Conservation (phyloP, 2,113 vertebrate species). For the Heterotis niloticus region DNA sequence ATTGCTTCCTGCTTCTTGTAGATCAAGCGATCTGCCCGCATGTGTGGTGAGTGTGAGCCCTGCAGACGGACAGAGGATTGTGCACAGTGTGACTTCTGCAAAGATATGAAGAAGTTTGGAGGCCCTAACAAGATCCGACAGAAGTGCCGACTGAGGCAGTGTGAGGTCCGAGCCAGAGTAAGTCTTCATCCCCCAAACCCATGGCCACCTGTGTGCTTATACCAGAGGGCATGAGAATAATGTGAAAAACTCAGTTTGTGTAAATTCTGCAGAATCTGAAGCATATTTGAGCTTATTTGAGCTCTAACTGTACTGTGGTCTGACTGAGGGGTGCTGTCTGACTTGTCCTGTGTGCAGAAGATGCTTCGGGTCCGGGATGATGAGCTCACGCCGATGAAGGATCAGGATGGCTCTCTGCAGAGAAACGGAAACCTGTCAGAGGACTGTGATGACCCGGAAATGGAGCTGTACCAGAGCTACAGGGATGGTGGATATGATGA, state of each 20-base stretch:
- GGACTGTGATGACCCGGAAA: conserved; percentile 77
- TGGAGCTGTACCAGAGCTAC: conserved; percentile 79
- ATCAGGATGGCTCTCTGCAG: conserved; percentile 70
- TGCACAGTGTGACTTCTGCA: conserved; percentile 90
- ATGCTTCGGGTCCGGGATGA: conserved; percentile 85
- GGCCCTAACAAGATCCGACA: conserved; percentile 95
- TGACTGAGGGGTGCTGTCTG: not conserved
- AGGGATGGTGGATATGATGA: conserved; percentile 70
- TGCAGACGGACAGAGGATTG: conserved; percentile 87
- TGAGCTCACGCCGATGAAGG: conserved; percentile 65
- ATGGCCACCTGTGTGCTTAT: not conserved
- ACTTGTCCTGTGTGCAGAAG: conserved; percentile 61
- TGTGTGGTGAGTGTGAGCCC: conserved; percentile 92
- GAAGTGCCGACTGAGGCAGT: conserved; percentile 89
- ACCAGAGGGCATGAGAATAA: not conserved
- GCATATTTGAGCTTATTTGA: not conserved
- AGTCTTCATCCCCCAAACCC: conserved; percentile 31
- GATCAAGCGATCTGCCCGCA: conserved; percentile 86
- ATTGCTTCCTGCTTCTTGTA: conserved; percentile 43
- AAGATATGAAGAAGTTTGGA: conserved; percentile 98
- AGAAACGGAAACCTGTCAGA: conserved; percentile 75
- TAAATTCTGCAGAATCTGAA: not conserved
- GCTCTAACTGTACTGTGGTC: not conserved
- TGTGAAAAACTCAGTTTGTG: too few relatives aligned
- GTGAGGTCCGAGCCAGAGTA: conserved; percentile 87